A percentile compares a stretch with the other conserved stretches of the same genome.
phyloP scores from a whole-genome alignment of 2,797 vertebrate species.

The Myotis vivesi region DNA sequence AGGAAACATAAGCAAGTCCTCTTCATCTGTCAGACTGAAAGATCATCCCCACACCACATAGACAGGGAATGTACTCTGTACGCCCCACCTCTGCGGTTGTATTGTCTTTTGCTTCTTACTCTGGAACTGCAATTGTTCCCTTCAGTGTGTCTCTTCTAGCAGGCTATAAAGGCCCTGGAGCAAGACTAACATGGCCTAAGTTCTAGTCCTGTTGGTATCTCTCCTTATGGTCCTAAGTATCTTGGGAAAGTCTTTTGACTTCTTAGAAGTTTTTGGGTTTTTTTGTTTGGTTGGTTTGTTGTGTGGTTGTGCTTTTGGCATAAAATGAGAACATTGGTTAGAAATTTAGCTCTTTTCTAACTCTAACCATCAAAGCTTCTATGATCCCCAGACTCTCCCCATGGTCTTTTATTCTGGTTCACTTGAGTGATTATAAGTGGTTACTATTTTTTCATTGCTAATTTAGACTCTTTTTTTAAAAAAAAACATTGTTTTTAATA shows the following conservation, averaged over 20 bases:
- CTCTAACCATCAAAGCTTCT: background rate
- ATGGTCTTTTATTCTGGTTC: background rate
- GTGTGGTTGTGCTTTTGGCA: background rate
- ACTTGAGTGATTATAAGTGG: background rate
- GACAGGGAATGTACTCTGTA: background rate
- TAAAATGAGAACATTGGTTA: background rate
- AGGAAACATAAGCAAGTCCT: background rate
- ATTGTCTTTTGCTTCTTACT: background rate
- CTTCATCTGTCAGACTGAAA: background rate
- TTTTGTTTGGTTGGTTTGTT: background rate
- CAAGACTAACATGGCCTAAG: background rate
- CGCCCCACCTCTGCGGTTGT: background rate
- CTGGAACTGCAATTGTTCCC: background rate
- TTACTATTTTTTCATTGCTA: background rate
- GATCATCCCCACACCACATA: background rate
- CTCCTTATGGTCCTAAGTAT: background rate
- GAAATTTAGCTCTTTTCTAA: background rate
- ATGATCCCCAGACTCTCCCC: background rate
- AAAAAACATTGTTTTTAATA: background rate
- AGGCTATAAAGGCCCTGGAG: fast-evolving
- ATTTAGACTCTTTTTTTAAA: background rate
- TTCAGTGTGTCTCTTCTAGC: background rate
- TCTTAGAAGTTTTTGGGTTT: background rate
- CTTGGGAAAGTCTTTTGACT: background rate
- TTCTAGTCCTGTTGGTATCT: background rate